A percentile compares a stretch with the other conserved stretches of the same genome.
Conservation (phyloP, 2,797 vertebrate genomes). For the Brachyalestes nurse region DNA sequence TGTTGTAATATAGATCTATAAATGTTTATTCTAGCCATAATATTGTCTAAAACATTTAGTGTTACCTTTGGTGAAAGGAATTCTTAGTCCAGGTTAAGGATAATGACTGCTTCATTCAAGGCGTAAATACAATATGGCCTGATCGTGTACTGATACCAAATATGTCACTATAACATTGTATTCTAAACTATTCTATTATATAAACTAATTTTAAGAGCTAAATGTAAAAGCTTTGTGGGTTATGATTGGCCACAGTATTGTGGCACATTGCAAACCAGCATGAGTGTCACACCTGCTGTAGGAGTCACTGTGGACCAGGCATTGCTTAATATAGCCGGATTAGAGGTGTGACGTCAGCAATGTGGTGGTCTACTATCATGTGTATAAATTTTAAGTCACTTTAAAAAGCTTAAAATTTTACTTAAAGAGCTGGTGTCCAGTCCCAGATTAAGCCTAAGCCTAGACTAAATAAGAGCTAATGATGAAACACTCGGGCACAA, state of each 20-base stretch:
- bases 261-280: constrained; percentile 43
- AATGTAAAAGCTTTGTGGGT: neutral
- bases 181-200: no score
- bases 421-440: no score
- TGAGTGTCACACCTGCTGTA: constrained; percentile 26
- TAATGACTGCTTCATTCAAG: neutral
- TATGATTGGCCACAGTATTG: constrained; percentile 29
- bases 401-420: neutral
- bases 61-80: neutral
- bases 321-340: constrained; percentile 26
- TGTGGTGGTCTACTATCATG: neutral
- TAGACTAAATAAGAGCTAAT: no score
- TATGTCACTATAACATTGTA: neutral
- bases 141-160: neutral
- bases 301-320: constrained; percentile 10
- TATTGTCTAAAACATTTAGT: neutral
- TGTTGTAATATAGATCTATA: no score
- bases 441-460: no score
- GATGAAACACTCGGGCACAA: no score
- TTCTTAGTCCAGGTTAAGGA: neutral
- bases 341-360: constrained; percentile 20
- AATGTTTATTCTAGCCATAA: no score
- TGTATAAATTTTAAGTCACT: neutral
- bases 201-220: neutral
- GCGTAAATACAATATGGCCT: neutral